Base-by-base conservation (phyloP, 2,113 vertebrate genomes). In the Nibea coibor region DNA sequence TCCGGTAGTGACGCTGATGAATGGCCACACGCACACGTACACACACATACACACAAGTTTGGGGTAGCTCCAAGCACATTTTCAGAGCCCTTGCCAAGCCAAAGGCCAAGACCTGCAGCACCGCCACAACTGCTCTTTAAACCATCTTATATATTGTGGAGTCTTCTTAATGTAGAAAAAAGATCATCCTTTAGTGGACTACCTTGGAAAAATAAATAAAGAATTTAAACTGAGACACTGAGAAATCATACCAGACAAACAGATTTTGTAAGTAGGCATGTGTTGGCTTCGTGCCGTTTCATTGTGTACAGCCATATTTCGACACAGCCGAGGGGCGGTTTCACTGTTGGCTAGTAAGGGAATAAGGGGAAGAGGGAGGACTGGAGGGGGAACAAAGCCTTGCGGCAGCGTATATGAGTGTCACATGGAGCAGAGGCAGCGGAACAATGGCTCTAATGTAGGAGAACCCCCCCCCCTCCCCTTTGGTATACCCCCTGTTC, bases 1-100 rank as follows among this genome's bases (percentile, higher is more conserved):
- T 93, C 90, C 89, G 87, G 92, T 90, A 91, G 89, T 91, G 88
- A 91, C 72, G 80, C 86, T 93, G 84, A 90, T 92, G 90, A 90
- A 91, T 88, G 82, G 77, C 47, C 71, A 20, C 65, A 77, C 77
- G 63, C 50, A 66, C 59, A 53, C 67, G 42, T 69, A 72, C 74
- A 69, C 50, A 74, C 54, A 75, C 78, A 86, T 26, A 81, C 67
- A 72, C 51, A 77, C 72, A 78, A 82, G 67, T 84, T 87, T 84
- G 62, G 79, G 88, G 78, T 59, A 17, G 66, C 82, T 82, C 89
- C 83, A 77, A 84, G 87, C 81, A 75, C 82, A 93, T 90, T 94
- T 88, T 85, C 82, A 72, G 80, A 85, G 74, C 78, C 81, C 78
- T 86, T 87, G 78, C 81, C 87, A 81, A 89, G 82, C 72, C 86